Evolutionary conservation across 2,113 vertebrate genomes (phyloP), one percentile per base, ranked within the genome.

Genomic region (Hippocampus barbouri): DNA sequence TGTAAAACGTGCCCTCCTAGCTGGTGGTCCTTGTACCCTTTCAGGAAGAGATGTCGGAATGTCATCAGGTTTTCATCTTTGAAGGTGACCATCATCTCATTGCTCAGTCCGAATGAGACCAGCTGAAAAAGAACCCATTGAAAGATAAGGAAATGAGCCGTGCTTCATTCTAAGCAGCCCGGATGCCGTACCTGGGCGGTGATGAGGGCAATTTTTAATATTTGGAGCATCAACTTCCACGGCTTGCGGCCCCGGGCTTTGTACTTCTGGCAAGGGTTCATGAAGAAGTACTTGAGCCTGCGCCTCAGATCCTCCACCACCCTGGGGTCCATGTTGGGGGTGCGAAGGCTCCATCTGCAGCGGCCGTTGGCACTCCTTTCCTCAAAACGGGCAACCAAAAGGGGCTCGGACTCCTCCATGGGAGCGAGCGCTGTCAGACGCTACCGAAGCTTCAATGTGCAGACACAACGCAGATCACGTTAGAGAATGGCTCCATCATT

Each of bases 181-280:
- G 2, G 2, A 5, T 8, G 4, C 4, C 83, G 5, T 83, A 98
- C 96, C 95, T 99, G 96, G 21, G 92, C 40, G 7, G 96, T 98
- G 83, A 97, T 95, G 85, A 96, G 94, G 0, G 81, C 92, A 61
- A 97, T 97, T 88, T 97, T 99, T 71, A 97, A 83, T 77, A 98
- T 93, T 65, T 99, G 97, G 73, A 97, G 88, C 60, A 90, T 92
- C 69, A 98, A 92, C 79, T 98, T 98, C 95, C 96, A 98, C 0
- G 97, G 96, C 72, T 96, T 98, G 68, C 95, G 94, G 15, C 95
- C 94, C 21, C 94, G 91, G n/a, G 96, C 94, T 90, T 86, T 92
- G 84, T 96, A 96, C 81, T 98, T 99, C 80, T 99, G 95, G 82
- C 96, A 99, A 0, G 96, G 96, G 75, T 95, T 98, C 96, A 97